Percentiles rank a stretch among this genome's conserved stretches.
Conservation (phyloP, 2,113 vertebrate genomes). For the Hoplias malabaricus region DNA sequence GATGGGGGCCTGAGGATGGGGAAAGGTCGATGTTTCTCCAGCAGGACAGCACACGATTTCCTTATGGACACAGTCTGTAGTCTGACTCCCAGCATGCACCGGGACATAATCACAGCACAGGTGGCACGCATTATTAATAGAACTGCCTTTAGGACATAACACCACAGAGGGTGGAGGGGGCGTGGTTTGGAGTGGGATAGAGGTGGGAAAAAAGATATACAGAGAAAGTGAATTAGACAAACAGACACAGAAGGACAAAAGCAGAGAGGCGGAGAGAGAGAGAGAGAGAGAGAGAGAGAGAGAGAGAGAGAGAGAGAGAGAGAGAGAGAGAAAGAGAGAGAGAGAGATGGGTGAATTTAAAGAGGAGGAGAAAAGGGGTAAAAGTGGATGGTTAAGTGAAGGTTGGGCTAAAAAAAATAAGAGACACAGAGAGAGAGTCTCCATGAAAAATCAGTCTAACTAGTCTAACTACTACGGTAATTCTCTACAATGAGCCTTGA, state of each 20-base stretch:
- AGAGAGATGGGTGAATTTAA: background rate
- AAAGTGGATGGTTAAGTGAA: too few species aligned
- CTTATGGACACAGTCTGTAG: constrained; percentile 12
- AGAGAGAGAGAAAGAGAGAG: background rate
- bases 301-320: background rate
- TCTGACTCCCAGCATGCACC: constrained; percentile 19
- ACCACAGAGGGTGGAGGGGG: too few species aligned
- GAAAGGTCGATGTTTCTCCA: constrained; percentile 25
- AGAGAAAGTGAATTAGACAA: background rate
- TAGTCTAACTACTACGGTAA: too few species aligned
- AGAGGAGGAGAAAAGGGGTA: too few species aligned
- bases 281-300: background rate
- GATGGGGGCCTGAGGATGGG: too few species aligned
- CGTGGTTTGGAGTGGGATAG: background rate
- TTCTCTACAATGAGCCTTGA: too few species aligned
- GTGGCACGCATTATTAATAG: constrained; percentile 24
- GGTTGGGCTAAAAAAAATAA: too few species aligned
- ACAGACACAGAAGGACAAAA: background rate
- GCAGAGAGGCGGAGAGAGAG: background rate
- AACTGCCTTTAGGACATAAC: constrained; percentile 28
- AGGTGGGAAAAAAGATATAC: background rate
- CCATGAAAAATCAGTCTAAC: too few species aligned
- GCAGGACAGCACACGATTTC: constrained; percentile 18
- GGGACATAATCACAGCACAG: constrained; percentile 28
- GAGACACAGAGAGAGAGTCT: too few species aligned